Conservation (phyloP, 2,113 vertebrate species). For the Clarias batrachus region DNA sequence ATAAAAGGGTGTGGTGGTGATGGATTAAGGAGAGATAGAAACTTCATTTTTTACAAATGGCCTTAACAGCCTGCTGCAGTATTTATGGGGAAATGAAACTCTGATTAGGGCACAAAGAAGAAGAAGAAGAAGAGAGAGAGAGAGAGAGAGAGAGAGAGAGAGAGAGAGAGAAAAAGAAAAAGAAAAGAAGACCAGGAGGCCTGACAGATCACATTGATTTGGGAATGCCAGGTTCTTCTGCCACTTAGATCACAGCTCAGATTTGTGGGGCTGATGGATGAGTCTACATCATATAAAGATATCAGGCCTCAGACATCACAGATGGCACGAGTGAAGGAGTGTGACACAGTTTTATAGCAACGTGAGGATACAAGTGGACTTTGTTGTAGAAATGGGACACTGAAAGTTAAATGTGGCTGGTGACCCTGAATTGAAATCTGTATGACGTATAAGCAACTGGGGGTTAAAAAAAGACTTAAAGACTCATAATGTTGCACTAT, state of each 20-base stretch:
- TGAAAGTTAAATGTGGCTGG: constrained; percentile 10
- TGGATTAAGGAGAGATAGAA: constrained; percentile 65
- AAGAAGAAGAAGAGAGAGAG: neutral
- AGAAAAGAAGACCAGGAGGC: neutral
- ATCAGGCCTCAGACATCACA: constrained; percentile 34
- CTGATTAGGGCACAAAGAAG: constrained; percentile 16
- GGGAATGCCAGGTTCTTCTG: constrained; percentile 22
- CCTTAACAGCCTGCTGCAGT: constrained; percentile 53
- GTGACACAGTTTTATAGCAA: constrained; percentile 22
- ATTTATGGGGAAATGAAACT: constrained; percentile 60
- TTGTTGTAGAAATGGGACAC: constrained; percentile 28
- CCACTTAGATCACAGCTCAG: constrained; percentile 19
- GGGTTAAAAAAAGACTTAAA: neutral
- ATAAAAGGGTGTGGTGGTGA: constrained; percentile 67
- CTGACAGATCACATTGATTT: constrained; percentile 18
- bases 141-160: too few relatives aligned
- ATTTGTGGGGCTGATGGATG: neutral
- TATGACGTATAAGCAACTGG: neutral
- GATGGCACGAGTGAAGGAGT: constrained; percentile 16
- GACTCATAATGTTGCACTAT: constrained; percentile 3
- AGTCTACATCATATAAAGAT: constrained; percentile 17
- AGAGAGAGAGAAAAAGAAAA: neutral
- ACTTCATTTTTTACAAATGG: constrained; percentile 64
- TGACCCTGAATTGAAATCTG: constrained; percentile 25
- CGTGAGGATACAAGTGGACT: constrained; percentile 27